Base-by-base conservation (phyloP, 2,888 invertebrate genomes). In the Spicauda simplicius region DNA sequence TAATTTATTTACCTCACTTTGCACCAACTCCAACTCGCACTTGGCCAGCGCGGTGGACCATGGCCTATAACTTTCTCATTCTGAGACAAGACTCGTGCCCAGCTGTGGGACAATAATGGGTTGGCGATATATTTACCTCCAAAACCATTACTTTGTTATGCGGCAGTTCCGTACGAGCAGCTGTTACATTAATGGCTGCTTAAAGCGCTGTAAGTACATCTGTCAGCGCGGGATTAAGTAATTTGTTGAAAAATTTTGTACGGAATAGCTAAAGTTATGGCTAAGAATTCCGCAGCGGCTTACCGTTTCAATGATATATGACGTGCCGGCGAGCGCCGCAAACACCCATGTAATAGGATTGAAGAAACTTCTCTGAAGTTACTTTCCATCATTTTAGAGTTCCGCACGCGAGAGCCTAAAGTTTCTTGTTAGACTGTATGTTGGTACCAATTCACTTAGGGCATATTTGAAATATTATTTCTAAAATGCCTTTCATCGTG, bases 341-440 rank as follows among this genome's bases (percentile, higher is more conserved):
- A 59, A 59, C 48, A 59, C 10, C 48, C 59, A 14, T 58, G 59
- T 59, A 59, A 59, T 59, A 59, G 59, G 59, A 59, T 59, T 48
- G 59, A 37, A 48, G 16, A 59, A 59, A 59, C 48, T 59, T 59
- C 20, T 45, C 25, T 45, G 48, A 12, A 59, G 59, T 50, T 25
- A 59, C 45, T 59, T 59, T 59, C 48, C 59, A 50, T 59, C 59
- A 25, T 30, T 58, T 58, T 50, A 59, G 48, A 59, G 48, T 30
- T 59, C 30, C 16, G 48, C 12, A 59, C 48, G 59, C 20, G 10
- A 59, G 30, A 30, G 45, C 48, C 48, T 59, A 50, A 59, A 59
- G 16, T 59, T 59, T 59, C 25, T 59, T 59, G 59, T 41, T 25
- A 25, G 25, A 4, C 33, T 33, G 0, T 10, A 33, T 10, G 10